Percentiles rank a stretch among this genome's conserved stretches.
phyloP scores from a whole-genome alignment of 2,888 invertebrate genomes.

The Pseudoips prasinana region DNA sequence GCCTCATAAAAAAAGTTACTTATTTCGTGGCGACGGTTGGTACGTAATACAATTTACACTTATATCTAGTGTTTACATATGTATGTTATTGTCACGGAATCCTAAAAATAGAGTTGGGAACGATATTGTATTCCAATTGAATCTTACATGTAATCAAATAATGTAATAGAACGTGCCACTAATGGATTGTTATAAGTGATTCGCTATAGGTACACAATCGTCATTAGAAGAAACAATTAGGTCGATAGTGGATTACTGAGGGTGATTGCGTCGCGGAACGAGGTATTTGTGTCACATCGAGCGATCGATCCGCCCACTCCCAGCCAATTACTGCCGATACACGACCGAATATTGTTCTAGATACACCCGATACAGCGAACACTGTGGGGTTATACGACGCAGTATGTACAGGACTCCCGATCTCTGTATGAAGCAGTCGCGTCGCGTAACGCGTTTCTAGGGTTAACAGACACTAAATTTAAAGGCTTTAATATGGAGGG shows the following conservation, averaged over 20 bases:
- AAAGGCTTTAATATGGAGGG: no score
- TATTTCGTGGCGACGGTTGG: no score
- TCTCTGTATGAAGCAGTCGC: conserved; percentile 15
- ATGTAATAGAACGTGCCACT: conserved; percentile 41
- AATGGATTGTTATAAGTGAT: conserved; percentile 60
- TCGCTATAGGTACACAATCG: conserved; percentile 43
- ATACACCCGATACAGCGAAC: conserved; percentile 41
- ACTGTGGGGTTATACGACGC: conserved; percentile 27
- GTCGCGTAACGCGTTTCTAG: no score
- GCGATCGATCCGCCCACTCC: conserved; percentile 70
- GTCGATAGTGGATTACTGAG: conserved; percentile 70
- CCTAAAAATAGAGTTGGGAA: background rate
- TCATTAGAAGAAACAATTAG: conserved; percentile 75
- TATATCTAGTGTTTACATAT: background rate
- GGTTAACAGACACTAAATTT: no score
- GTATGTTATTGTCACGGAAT: background rate
- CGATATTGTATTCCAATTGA: no score
- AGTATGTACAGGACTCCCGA: conserved; percentile 22
- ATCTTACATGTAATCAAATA: conserved; percentile 34
- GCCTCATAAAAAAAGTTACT: no score
- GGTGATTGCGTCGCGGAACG: conserved; percentile 68
- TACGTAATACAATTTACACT: no score
- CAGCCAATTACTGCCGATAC: conserved; percentile 71
- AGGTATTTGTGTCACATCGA: conserved; percentile 72
- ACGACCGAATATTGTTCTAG: conserved; percentile 70